Evolutionary conservation across 2,113 vertebrate genomes (phyloP).

Genomic region (Myotis yumanensis): DNA sequence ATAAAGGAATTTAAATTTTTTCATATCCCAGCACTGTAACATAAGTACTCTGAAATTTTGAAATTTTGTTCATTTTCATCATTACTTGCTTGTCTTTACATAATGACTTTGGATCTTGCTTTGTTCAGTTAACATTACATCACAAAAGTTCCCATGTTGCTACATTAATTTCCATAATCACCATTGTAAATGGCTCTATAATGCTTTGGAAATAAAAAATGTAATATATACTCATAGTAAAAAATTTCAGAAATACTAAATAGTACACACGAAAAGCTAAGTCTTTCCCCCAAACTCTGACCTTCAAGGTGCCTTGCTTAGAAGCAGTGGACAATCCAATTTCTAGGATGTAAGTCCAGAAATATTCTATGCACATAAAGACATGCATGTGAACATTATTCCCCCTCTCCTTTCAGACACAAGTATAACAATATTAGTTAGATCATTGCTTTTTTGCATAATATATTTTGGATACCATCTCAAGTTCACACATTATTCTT

Average conservation of each 20-base stretch:
- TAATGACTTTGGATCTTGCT: not conserved
- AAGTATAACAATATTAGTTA: not conserved
- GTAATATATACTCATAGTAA: not conserved
- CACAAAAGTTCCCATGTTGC: not conserved
- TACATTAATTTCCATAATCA: not conserved
- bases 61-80: not conserved
- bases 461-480: not conserved
- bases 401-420: not conserved
- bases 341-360: not conserved
- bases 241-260: not conserved
- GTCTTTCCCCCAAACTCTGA: not conserved
- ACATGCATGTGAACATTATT: not conserved
- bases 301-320: not conserved
- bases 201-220: not conserved
- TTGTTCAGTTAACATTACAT: not conserved
- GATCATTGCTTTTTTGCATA: not conserved
- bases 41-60: not conserved
- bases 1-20: not conserved
- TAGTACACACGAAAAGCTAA: not conserved
- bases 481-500: not conserved
- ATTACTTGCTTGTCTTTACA: not conserved
- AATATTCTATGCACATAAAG: not conserved
- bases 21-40: not conserved
- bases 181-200: not conserved
- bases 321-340: not conserved